A percentile compares a stretch with the other conserved stretches of the same genome.
phyloP scores from a whole-genome alignment of 2,797 vertebrate species.

The Liparis tanakae region DNA sequence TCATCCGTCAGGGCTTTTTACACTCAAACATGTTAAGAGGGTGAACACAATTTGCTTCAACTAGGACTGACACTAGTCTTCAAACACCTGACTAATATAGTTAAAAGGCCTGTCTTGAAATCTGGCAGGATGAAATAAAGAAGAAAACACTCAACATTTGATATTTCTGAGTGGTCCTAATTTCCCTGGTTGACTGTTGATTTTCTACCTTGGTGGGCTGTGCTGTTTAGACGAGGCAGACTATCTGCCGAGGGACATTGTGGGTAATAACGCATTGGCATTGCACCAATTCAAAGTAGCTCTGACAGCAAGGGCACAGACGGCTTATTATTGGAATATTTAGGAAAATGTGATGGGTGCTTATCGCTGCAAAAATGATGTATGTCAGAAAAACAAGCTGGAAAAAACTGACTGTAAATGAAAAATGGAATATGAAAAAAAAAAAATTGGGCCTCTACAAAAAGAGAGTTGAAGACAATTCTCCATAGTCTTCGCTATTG shows the following conservation, averaged over 20 bases:
- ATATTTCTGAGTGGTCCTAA: constrained; percentile 63
- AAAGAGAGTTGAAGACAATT: background rate
- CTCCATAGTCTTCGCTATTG: background rate
- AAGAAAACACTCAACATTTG: constrained; percentile 39
- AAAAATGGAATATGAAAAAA: constrained; percentile 26
- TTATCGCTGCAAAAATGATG: constrained; percentile 68
- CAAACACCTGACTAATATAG: constrained; percentile 56
- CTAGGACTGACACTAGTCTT: constrained; percentile 47
- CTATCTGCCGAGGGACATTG: constrained; percentile 70
- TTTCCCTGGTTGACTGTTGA: constrained; percentile 70
- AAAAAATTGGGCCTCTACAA: background rate
- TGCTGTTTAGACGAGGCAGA: constrained; percentile 64
- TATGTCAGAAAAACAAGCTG: constrained; percentile 33
- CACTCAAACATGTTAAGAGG: constrained; percentile 35
- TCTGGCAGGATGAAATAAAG: constrained; percentile 44
- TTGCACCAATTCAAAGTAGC: constrained; percentile 68
- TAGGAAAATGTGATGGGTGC: constrained; percentile 71
- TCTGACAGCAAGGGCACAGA: constrained; percentile 75
- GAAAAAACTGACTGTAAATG: constrained; percentile 26
- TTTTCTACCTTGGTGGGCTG: constrained; percentile 71
- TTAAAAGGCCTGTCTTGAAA: constrained; percentile 58
- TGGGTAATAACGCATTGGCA: constrained; percentile 63
- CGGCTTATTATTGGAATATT: constrained; percentile 78
- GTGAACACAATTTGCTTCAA: constrained; percentile 35
- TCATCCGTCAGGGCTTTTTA: constrained; percentile 35